A percentile compares a stretch with the other conserved stretches of the same genome.
Conservation (phyloP, 2,888 invertebrate genomes). For the Morpho achilles region DNA sequence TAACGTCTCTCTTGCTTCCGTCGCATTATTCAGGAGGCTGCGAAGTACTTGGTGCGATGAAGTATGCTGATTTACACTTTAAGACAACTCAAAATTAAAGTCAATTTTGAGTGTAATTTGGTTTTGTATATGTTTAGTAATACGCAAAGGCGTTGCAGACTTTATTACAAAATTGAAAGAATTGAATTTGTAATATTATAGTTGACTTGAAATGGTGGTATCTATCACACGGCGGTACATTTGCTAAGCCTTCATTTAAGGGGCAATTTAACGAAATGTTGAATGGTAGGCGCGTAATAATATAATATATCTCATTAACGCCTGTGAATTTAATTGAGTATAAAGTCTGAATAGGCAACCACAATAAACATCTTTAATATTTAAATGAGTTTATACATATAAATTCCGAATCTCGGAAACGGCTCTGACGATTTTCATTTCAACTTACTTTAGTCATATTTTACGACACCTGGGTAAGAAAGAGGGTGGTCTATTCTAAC, state of each 20-base stretch:
- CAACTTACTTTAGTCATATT: too few species aligned
- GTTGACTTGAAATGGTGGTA: slow-evolving; percentile 23
- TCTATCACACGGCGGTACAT: slow-evolving; percentile 22
- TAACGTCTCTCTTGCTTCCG: slow-evolving; percentile 14
- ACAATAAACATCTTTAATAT: too few species aligned
- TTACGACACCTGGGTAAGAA: too few species aligned
- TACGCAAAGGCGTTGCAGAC: background rate
- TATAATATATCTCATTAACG: background rate
- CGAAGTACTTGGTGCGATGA: background rate
- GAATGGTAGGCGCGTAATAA: slow-evolving; percentile 1
- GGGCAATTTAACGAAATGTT: slow-evolving; percentile 7
- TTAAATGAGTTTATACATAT: too few species aligned
- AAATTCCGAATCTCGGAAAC: too few species aligned
- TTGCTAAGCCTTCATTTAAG: slow-evolving; percentile 7
- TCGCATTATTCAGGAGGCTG: slow-evolving; percentile 20
- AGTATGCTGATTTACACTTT: slow-evolving; percentile 5
- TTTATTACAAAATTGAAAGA: background rate
- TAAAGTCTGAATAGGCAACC: too few species aligned
- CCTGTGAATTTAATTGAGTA: background rate
- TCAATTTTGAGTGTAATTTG: background rate
- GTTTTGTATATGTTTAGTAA: background rate
- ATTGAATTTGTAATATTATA: slow-evolving; percentile 1
- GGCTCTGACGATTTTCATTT: too few species aligned
- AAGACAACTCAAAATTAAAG: background rate
- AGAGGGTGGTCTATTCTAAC: too few species aligned